Conservation (phyloP, 2,888 invertebrate species). For the Heteromurus nitidus region DNA sequence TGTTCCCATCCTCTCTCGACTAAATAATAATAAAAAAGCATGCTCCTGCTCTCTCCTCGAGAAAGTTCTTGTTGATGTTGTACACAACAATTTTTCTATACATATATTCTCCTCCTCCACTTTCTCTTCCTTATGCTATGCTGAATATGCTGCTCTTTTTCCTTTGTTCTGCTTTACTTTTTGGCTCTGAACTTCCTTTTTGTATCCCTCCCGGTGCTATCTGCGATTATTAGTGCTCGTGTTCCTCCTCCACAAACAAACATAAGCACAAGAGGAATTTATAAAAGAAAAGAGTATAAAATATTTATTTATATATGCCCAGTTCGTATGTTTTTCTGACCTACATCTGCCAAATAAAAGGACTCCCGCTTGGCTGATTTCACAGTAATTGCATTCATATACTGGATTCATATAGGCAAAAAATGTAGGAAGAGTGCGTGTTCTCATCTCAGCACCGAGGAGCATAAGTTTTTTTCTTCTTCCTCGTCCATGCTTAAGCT, state of each 20-base stretch:
- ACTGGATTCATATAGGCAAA: slow-evolving; percentile 8
- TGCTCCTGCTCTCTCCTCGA: neutral
- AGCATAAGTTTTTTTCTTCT: slow-evolving; percentile 1
- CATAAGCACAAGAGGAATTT: slow-evolving; percentile 7
- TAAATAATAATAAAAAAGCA: slow-evolving; percentile 35
- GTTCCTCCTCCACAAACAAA: neutral
- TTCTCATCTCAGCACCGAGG: neutral
- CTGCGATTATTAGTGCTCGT: slow-evolving; percentile 51
- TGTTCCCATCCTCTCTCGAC: neutral
- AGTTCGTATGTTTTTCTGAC: slow-evolving; percentile 42
- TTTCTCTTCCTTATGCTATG: slow-evolving; percentile 1
- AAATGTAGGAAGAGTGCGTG: no score
- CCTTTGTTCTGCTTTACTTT: slow-evolving; percentile 2
- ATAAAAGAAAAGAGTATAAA: neutral
- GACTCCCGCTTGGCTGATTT: slow-evolving; percentile 62
- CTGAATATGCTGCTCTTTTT: slow-evolving; percentile 11
- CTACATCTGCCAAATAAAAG: slow-evolving; percentile 63
- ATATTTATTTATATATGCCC: neutral
- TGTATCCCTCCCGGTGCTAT: slow-evolving; percentile 27
- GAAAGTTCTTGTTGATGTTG: slow-evolving; percentile 27
- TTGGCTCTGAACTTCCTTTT: slow-evolving; percentile 31
- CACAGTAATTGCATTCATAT: slow-evolving; percentile 62
- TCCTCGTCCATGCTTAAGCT: neutral
- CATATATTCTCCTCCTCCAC: slow-evolving; percentile 19
- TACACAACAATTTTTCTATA: neutral